Percentiles rank a stretch among this genome's conserved stretches.
phyloP scores from a whole-genome alignment of 1,140 invertebrate genomes.

The Drosophila miranda region DNA sequence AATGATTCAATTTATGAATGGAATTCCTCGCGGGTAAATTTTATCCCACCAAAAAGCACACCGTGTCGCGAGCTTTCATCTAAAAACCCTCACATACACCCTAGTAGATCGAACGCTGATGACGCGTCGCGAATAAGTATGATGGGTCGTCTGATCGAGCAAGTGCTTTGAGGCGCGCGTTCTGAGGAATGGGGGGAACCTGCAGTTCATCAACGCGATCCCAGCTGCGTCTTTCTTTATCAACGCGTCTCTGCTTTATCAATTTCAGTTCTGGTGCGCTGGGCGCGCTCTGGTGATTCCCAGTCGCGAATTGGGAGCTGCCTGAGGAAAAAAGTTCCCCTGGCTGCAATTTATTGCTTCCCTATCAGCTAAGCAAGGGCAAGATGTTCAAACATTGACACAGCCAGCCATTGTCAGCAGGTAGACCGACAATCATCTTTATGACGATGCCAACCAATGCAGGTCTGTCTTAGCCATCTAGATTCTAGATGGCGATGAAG shows the following conservation, averaged over 20 bases:
- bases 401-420: constrained; percentile 28
- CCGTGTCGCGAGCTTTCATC: too few relatives aligned
- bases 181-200: too few relatives aligned
- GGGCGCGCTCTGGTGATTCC: constrained; percentile 8
- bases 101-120: too few relatives aligned
- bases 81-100: too few relatives aligned
- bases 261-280: constrained; percentile 9
- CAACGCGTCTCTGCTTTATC: constrained; percentile 22
- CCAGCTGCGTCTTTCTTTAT: constrained; percentile 24
- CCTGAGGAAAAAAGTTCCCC: constrained; percentile 29
- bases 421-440: constrained; percentile 10
- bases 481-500: not conserved
- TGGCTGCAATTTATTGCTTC: constrained; percentile 11
- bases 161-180: too few relatives aligned
- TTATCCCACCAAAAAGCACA: too few relatives aligned
- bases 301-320: not conserved
- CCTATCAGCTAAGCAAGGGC: constrained; percentile 23
- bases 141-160: too few relatives aligned
- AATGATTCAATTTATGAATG: too few relatives aligned
- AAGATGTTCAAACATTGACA: constrained; percentile 34
- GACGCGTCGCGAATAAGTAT: too few relatives aligned
- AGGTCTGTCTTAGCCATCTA: constrained; percentile 5
- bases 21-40: too few relatives aligned
- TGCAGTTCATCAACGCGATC: not conserved
- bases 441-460: constrained; percentile 3